Conservation (phyloP, 2,113 vertebrate species). For the Castor canadensis region DNA sequence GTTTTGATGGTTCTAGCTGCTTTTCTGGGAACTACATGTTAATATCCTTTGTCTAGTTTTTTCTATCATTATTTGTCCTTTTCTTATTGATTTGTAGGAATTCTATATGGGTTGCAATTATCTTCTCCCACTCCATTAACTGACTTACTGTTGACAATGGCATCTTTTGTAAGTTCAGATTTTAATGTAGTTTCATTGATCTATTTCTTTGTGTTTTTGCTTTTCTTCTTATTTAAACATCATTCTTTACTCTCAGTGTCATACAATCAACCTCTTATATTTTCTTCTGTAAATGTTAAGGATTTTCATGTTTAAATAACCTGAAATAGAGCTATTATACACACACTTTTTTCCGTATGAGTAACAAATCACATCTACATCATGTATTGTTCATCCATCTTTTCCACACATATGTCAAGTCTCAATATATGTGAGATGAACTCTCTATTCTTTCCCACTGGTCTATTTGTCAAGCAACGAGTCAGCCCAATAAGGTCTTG, state of each 20-base stretch:
- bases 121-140: not conserved
- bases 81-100: not conserved
- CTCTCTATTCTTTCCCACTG: not conserved
- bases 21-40: not conserved
- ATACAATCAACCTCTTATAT: not conserved
- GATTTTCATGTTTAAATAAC: not conserved
- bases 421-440: not conserved
- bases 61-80: not conserved
- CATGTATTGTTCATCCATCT: not conserved
- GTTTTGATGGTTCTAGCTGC: not conserved
- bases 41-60: not conserved
- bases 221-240: not conserved
- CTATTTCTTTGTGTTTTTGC: not conserved
- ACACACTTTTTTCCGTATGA: not conserved
- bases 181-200: not conserved
- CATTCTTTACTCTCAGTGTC: not conserved
- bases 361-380: not conserved
- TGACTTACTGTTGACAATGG: not conserved
- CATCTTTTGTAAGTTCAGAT: not conserved
- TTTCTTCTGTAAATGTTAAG: not conserved
- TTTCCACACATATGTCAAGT: too few species aligned
- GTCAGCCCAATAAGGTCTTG: not conserved
- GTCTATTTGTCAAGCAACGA: not conserved
- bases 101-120: not conserved
- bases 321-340: not conserved